Base-by-base conservation (phyloP, 2,113 vertebrate genomes). In the Brienomyrus longianalis region DNA sequence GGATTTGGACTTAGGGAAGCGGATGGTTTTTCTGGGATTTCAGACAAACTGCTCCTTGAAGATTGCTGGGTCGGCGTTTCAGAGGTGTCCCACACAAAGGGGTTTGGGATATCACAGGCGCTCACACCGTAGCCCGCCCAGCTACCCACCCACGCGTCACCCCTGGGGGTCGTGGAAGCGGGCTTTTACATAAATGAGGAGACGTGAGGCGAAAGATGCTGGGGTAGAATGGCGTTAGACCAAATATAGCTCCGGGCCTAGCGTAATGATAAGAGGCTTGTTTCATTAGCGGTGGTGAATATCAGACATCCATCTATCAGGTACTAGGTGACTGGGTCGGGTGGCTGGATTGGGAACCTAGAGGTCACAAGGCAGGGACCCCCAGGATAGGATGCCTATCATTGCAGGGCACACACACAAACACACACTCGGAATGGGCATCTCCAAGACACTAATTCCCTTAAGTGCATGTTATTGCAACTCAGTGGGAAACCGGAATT, bases 1-100 rank as follows among this genome's bases (percentile, higher is more conserved):
- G 86, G 83, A 86, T 89, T 91, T 91, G 89, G 92, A 51, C 80
- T 86, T 51, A 50, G 31, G 27, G 89, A 86, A 90, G 86, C 84
- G 48, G 35, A 74, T 51, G 56, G 47, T 31, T 5, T 54, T 21
- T 89, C n/a, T 89, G 43, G 83, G 56, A 23, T 70, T 86, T 74
- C 35, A 84, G 31, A 23, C 52, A 31, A 15, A 45, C 52, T 84
- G 50, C 54, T 84, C n/a, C 88, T 43, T 59, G 39, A 59, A 89
- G 77, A 62, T 45, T 85, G 80, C 56, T 5, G 35, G 19, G 47
- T 66, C 31, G n/a, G 62, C 15, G 19, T 89, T 77, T 89, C 51
- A 62, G 43, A 85, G 51, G 51, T 23, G 27, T 77, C 19, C n/a
- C 56, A 11, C 13, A 43, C 52, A 56, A 47, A 66, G 19, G 80